These are phyloP conservation scores for Lepidurus couesii DNA, from an alignment of 1,140 invertebrate species.

Conservation along the genomic window DNA sequence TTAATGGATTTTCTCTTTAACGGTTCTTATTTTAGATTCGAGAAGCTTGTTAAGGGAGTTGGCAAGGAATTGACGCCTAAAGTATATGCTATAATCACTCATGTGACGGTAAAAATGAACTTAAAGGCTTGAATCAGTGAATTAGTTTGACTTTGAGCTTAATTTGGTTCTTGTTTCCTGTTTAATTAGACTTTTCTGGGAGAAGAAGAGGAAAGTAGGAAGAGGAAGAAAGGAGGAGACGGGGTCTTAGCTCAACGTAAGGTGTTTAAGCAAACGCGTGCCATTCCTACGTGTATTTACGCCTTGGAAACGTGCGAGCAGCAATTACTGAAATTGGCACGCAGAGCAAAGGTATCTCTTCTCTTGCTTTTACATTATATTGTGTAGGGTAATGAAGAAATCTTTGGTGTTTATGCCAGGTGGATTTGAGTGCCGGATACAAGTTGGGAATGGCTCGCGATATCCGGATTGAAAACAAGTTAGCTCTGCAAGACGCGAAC, in stretches of 20 bases:
- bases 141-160: too few relatives aligned
- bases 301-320: neutral
- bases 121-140: neutral
- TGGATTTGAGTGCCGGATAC: neutral
- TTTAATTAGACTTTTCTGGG: neutral
- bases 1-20: neutral
- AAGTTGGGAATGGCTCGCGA: constrained; percentile 2
- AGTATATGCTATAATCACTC: neutral
- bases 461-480: neutral
- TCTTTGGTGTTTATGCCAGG: neutral
- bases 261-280: neutral
- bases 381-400: neutral
- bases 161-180: neutral
- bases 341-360: neutral
- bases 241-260: neutral
- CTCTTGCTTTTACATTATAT: neutral
- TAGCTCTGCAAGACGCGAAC: neutral
- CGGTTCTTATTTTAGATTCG: neutral
- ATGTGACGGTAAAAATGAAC: neutral
- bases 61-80: neutral
- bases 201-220: neutral
- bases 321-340: neutral
- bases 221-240: neutral
- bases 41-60: neutral
- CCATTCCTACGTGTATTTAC: neutral